Evolutionary conservation across 2,113 vertebrate genomes (phyloP).

Genomic region (Haemorhous mexicanus): DNA sequence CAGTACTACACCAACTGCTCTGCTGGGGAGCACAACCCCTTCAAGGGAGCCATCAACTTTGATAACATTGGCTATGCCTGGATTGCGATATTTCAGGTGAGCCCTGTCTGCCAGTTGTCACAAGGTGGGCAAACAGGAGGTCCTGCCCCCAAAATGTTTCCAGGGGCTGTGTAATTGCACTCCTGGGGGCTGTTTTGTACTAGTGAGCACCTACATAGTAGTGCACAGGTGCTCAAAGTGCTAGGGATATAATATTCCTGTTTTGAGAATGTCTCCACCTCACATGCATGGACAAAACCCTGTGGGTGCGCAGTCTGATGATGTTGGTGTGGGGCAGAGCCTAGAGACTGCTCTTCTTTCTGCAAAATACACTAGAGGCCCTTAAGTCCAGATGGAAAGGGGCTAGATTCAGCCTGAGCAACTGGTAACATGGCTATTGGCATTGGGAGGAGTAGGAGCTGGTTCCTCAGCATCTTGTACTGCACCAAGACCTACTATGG

Average conservation of each 20-base stretch:
- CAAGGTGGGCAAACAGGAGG: background rate
- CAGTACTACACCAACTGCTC: conserved; percentile 97
- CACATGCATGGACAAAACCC: background rate
- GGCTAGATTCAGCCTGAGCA: background rate
- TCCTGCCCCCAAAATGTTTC: fast-evolving
- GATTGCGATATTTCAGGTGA: conserved; percentile 99
- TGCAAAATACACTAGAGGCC: background rate
- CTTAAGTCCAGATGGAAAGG: background rate
- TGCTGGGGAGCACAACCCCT: conserved; percentile 88
- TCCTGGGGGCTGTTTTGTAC: background rate
- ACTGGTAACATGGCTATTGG: background rate
- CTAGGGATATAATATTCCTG: background rate
- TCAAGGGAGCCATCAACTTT: conserved; percentile 98
- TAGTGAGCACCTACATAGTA: fast-evolving
- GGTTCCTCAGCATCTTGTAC: background rate
- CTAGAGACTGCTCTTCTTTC: background rate
- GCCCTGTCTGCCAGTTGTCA: background rate
- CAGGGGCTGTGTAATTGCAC: background rate
- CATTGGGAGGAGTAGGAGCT: background rate
- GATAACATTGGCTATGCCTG: conserved; percentile 98
- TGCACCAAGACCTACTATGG: background rate
- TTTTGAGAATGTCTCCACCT: background rate
- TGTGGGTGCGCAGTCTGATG: no score
- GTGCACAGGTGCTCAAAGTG: background rate
- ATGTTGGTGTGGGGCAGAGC: background rate